Base-by-base conservation (phyloP, 2,797 vertebrate genomes). In the Pempheris klunzingeri region DNA sequence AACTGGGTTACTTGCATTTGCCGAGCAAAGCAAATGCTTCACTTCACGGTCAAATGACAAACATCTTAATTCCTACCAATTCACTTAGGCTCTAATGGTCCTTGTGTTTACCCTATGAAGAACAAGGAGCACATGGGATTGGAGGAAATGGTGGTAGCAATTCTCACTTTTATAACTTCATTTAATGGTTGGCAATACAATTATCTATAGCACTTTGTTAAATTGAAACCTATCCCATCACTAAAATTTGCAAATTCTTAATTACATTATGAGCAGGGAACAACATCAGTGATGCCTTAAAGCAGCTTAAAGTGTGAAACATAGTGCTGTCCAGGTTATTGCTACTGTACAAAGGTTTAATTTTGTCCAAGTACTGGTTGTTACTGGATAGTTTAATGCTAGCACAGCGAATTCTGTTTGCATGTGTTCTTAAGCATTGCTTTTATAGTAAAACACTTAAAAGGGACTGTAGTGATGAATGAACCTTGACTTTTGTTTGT, bases 11-110 rank as follows among this genome's bases (percentile, higher is more conserved):
- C 68, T 44, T 64, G n/a, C 70, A 71, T 83, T 53, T 28, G 57
- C 63, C 77, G 5, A 44, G 53, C 17, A 38, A 59, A 76, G 58
- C 66, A 74, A 74, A 85, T 58, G 66, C 75, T 76, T 67, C 50
- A 75, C 65, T 90, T 78, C 52, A 61, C 22, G 8, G 77, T 30
- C 52, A 64, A n/a, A 59, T 60, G 77, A 83, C 75, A 79, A 78
- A 82, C 70, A 76, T 59, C 60, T 77, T 80, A 78, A 85, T 75
- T 87, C 69, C 53, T 68, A 75, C 63, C 75, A 57, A 46, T 81
- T 71, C 82, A 75, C 65, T 60, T 44, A 50, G 5, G 54, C 75
- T 60, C 38, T 74, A 74, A 79, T 77, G 62, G 70, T 2, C 28
- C 26, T 57, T 53, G 7, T 83, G 43, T 59, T 81, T 58, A 74